These are phyloP conservation scores for Stylophora pistillata DNA, from an alignment of 64 coral and sea anemone species.

Conservation along the genomic window DNA sequence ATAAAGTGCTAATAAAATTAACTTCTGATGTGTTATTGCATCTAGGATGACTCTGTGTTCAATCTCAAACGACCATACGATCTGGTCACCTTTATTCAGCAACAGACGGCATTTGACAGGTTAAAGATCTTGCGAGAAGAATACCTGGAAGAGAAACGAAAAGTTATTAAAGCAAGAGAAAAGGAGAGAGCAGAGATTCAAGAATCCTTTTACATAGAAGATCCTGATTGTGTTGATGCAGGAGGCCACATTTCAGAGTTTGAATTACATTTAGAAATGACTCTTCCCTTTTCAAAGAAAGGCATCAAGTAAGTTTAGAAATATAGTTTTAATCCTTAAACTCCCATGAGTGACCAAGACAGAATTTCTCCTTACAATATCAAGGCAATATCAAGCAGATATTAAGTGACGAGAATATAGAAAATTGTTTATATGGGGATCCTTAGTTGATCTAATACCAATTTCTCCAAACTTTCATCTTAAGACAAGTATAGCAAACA, in stretches of 20 bases:
- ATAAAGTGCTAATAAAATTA: too few species aligned
- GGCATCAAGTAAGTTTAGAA: slow-evolving; percentile 72
- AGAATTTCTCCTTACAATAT: too few species aligned
- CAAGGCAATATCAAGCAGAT: too few species aligned
- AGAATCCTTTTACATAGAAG: slow-evolving; percentile 66
- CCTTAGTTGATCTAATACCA: too few species aligned
- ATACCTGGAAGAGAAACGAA: slow-evolving; percentile 21
- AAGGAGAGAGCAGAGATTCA: slow-evolving; percentile 29
- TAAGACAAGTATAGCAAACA: too few species aligned
- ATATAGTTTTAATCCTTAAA: too few species aligned
- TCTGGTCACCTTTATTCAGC: slow-evolving; percentile 79
- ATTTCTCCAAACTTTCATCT: too few species aligned
- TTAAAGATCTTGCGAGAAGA: slow-evolving; percentile 48
- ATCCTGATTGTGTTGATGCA: slow-evolving; percentile 55
- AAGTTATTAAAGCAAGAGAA: slow-evolving; percentile 28
- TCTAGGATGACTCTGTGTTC: slow-evolving; percentile 75
- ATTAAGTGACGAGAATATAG: too few species aligned
- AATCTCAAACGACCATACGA: slow-evolving; percentile 83
- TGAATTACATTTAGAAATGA: slow-evolving; percentile 59
- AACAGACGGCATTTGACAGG: slow-evolving; percentile 52
- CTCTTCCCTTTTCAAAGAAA: slow-evolving; percentile 68
- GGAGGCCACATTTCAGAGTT: slow-evolving; percentile 55
- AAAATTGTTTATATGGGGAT: too few species aligned
- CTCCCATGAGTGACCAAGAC: too few species aligned
- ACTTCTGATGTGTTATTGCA: slow-evolving; percentile 8